Evolutionary conservation across 2,113 vertebrate genomes (phyloP), one percentile per base, ranked within the genome.

Genomic region (Poeciliopsis retropinna): DNA sequence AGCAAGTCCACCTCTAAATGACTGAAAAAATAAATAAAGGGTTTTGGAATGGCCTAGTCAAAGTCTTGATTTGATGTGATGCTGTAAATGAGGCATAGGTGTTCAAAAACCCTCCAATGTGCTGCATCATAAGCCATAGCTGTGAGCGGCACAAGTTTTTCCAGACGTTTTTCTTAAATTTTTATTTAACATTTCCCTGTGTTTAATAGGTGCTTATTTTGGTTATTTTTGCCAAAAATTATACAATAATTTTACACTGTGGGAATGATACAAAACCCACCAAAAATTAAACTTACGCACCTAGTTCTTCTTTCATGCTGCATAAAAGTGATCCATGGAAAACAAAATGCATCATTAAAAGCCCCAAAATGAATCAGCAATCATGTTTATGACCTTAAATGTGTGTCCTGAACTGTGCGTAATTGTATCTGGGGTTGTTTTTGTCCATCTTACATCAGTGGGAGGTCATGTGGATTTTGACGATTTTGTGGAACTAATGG

Each of bases 391-490:
- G 51, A n/a, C 17, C 5, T 1, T 47, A 17, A 47, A 47, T 19
- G 5, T 19, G 15, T 47, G 14, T 5, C 17, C 44, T 47, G 44
- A 19, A 47, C 44, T 17, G 44, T 19, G 17, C 15, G 44, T 60
- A 28, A 32, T 22, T 64, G 9, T 75, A 29, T 47, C 27, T 2
- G 11, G 13, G 63, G 71, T 65, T 82, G 37, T 89, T 60, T 84
- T 72, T 22, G 10, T n/a, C 25, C 8, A 1, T 57, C 51, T 84
- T 47, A 74, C 51, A 78, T 78, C 75, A 99, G 98, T 97, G 95
- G 98, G 98, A 54, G 98, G 98, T 87, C 97, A 98, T 67, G 98
- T 99, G 75, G 97, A 99, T 87, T 99, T 99, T 89, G 98, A 99
- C 85, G 98, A 99, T 91, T 99, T 99, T 89, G 97, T 99, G 64